A percentile compares a stretch with the other conserved stretches of the same genome.
Conservation (phyloP, 1,140 invertebrate species). For the Calycopis cecrops region DNA sequence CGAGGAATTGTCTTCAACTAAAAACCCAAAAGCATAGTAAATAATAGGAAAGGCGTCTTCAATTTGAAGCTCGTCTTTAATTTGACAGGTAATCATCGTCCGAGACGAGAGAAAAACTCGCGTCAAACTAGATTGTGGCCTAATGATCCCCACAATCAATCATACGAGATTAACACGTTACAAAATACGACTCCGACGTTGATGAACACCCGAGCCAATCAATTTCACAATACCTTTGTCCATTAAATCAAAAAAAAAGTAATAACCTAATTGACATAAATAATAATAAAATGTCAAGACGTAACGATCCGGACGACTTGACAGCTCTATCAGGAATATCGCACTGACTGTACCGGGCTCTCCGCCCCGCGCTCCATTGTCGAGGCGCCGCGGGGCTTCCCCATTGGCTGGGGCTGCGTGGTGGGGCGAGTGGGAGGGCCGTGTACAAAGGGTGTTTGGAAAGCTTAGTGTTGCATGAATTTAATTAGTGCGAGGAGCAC, state of each 20-base stretch:
- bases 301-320: conserved; percentile 66
- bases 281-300: conserved; percentile 74
- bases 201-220: conserved; percentile 71
- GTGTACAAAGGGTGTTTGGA: conserved; percentile 38
- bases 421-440: conserved; percentile 37
- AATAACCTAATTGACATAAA: conserved; percentile 75
- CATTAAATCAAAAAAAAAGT: conserved; percentile 68
- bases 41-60: conserved; percentile 5
- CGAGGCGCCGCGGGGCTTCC: conserved; percentile 26
- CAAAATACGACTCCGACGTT: conserved; percentile 65
- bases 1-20: too few relatives aligned
- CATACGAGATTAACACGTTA: conserved; percentile 71
- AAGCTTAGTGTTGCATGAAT: conserved; percentile 73
- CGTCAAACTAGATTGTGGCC: conserved; percentile 60
- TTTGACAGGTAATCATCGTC: conserved; percentile 51
- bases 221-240: conserved; percentile 71
- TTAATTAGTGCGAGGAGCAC: conserved; percentile 72
- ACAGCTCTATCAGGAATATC: conserved; percentile 69
- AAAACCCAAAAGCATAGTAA: background rate
- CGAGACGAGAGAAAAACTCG: conserved; percentile 39
- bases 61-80: conserved; percentile 34
- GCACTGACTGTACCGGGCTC: conserved; percentile 42
- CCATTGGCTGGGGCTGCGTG: conserved; percentile 31
- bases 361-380: conserved; percentile 35
- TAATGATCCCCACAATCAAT: conserved; percentile 69